Base-by-base conservation (phyloP, 2,797 vertebrate species). In the Ibycter americanus region DNA sequence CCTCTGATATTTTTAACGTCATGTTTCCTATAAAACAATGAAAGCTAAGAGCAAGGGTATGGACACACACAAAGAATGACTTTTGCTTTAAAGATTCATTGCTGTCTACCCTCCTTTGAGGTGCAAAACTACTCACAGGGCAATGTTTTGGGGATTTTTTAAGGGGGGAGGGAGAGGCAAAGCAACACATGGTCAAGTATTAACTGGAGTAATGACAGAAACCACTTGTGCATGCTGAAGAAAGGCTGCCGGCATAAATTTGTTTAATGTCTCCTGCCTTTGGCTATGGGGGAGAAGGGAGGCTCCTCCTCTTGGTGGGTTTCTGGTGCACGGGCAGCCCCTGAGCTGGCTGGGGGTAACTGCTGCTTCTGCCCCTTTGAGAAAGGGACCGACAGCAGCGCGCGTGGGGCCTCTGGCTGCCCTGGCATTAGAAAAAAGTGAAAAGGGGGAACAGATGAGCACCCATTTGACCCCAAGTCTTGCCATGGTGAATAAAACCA, bases 331-430 rank as follows among this genome's bases (percentile, higher is more conserved):
- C 1, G 5, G 46, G 32, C 46, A 87, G 47, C 17, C 25, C 42
- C 71, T 55, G 47, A 59, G 34, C 3, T 0, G 0, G 18, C 16
- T 16, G 8, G 22, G 23, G 42, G 22, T 74, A 86, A 54, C 8
- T 6, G 1, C 8, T 16, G 42, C 63, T 70, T 77, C 40, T 40
- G 32, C 20, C n/a, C 32, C 38, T 36, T 40, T 27, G 66, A 73
- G 36, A 77, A 77, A 73, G 73, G 23, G 15, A 31, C 40, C 4
- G 3, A 25, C 19, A 1, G 56, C 2, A 3, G 40, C 34, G 44
- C 31, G n/a, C 0, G 0, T 17, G 52, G n/a, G 58, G 66, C 15
- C 47, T 62, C n/a, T 2, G 1, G 42, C 54, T 83, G 42, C n/a
- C 34, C 42, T 2, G 5, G 72, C 34, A 6, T 19, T 16, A 44